phyloP scores from a whole-genome alignment of 2,797 vertebrate genomes.

The Xerus rutilus region DNA sequence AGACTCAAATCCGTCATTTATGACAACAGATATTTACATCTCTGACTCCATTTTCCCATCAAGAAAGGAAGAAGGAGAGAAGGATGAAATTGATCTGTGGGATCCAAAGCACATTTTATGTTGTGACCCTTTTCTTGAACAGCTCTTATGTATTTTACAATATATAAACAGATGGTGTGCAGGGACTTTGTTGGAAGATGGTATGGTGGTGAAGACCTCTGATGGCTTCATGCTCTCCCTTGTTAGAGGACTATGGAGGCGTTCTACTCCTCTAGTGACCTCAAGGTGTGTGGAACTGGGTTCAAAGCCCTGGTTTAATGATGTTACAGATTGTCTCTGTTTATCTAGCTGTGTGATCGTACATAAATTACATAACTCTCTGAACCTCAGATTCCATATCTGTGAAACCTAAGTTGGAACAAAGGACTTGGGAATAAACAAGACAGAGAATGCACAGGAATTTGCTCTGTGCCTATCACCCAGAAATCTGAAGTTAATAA shows the following conservation, averaged over 20 bases:
- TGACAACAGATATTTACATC: not conserved
- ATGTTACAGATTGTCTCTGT: accelerated
- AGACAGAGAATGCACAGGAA: not conserved
- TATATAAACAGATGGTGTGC: not conserved
- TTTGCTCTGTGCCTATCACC: not conserved
- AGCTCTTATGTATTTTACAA: accelerated
- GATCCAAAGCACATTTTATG: not conserved
- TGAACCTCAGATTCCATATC: not conserved
- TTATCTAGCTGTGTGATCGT: not conserved
- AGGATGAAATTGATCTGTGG: not conserved
- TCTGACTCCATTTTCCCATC: not conserved
- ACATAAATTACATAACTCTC: not conserved
- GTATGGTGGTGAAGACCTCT: accelerated
- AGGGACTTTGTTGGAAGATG: not conserved
- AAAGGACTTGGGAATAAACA: not conserved
- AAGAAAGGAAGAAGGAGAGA: not conserved
- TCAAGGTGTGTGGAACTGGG: not conserved
- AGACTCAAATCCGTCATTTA: not conserved
- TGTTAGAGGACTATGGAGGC: accelerated
- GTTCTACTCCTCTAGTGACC: not conserved
- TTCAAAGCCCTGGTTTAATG: not conserved
- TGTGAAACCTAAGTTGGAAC: not conserved
- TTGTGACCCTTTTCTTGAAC: not conserved
- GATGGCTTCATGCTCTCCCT: accelerated
- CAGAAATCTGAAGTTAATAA: not conserved